Evolutionary conservation across 2,888 invertebrate genomes (phyloP).

Genomic region (Leucoma salicis): DNA sequence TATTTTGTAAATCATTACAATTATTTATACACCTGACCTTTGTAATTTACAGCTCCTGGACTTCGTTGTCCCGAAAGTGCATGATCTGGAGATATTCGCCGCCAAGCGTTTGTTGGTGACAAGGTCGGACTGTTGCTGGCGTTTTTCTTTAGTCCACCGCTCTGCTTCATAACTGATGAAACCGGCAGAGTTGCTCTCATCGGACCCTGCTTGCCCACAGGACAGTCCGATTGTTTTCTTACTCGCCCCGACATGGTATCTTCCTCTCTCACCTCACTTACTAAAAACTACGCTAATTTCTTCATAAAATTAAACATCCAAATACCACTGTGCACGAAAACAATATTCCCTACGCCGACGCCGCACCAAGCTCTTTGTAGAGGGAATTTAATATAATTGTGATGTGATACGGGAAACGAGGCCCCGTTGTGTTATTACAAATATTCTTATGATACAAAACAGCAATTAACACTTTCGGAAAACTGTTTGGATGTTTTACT

Average conservation of each 20-base stretch:
- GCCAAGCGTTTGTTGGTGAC: constrained; percentile 86
- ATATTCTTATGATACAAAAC: constrained; percentile 37
- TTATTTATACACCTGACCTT: constrained; percentile 76
- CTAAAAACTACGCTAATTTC: constrained; percentile 39
- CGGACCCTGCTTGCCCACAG: constrained; percentile 83
- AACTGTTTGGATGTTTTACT: constrained; percentile 49
- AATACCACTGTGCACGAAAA: constrained; percentile 55
- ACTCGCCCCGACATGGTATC: constrained; percentile 82
- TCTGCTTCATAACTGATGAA: constrained; percentile 86
- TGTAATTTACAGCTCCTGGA: constrained; percentile 87
- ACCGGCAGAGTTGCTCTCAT: constrained; percentile 90
- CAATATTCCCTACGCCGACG: constrained; percentile 61
- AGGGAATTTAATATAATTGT: constrained; percentile 54
- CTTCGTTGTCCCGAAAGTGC: constrained; percentile 87
- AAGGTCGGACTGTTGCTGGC: constrained; percentile 85
- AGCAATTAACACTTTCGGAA: constrained; percentile 40
- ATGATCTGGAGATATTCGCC: constrained; percentile 86
- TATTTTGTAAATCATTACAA: neutral
- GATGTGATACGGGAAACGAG: constrained; percentile 45
- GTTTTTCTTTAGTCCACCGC: constrained; percentile 82
- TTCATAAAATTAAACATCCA: constrained; percentile 43
- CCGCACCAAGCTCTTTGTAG: constrained; percentile 72
- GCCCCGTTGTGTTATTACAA: constrained; percentile 17
- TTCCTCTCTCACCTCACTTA: constrained; percentile 38
- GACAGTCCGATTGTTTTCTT: constrained; percentile 86